Percentiles rank a stretch among this genome's conserved stretches.
Evolutionary conservation across 2,888 invertebrate genomes (phyloP).

Genomic region (Drosophila merina): DNA sequence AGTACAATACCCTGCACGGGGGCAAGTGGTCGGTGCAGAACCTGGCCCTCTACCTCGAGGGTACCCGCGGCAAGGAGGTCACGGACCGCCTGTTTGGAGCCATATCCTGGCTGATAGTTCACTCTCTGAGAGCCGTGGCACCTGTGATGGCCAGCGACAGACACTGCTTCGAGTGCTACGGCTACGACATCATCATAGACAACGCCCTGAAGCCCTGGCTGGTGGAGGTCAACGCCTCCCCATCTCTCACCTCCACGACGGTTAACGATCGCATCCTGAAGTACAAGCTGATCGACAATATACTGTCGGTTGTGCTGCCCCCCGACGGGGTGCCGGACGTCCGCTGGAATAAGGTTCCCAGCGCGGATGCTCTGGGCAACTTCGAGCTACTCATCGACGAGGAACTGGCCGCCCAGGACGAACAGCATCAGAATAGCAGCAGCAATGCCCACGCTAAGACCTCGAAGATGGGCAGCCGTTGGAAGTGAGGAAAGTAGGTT

Average conservation of each 20-base stretch:
- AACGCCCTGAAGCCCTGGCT: conserved; percentile 96
- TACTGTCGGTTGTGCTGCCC: conserved; percentile 94
- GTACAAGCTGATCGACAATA: conserved; percentile 96
- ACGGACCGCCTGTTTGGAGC: conserved; percentile 95
- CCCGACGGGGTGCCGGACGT: conserved; percentile 95
- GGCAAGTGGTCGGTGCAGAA: conserved; percentile 97
- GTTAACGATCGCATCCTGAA: conserved; percentile 97
- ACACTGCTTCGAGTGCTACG: conserved; percentile 91
- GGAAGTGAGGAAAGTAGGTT: conserved; percentile 74
- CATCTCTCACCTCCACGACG: conserved; percentile 96
- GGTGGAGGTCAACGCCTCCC: conserved; percentile 96
- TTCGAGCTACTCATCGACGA: conserved; percentile 94
- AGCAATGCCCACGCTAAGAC: conserved; percentile 52
- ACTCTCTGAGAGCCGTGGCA: conserved; percentile 95
- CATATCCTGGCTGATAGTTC: conserved; percentile 95
- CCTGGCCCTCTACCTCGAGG: conserved; percentile 93
- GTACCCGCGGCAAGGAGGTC: conserved; percentile 93
- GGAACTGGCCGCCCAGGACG: conserved; percentile 89
- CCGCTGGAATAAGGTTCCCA: conserved; percentile 93
- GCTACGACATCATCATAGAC: conserved; percentile 97
- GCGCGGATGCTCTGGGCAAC: conserved; percentile 90
- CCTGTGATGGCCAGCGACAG: conserved; percentile 96
- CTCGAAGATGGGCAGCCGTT: conserved; percentile 74
- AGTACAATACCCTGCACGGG: conserved; percentile 96
- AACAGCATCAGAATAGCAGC: conserved; percentile 73